Evolutionary conservation across 2,888 invertebrate genomes (phyloP), one percentile per base, ranked within the genome.

Genomic region (Drosophila quinaria): DNA sequence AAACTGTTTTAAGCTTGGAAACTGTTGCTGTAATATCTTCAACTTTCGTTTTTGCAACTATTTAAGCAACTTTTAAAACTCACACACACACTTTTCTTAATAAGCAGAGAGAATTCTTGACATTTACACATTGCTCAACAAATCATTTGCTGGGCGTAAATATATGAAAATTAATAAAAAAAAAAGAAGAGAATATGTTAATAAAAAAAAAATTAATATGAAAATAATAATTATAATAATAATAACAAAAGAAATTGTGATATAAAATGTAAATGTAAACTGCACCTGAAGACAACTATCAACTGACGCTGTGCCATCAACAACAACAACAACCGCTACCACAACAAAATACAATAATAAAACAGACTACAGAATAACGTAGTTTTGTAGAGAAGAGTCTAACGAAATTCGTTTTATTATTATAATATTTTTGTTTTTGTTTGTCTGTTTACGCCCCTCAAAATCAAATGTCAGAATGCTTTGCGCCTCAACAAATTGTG

Each of bases 251-350:
- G 67, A 81, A 84, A 89, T 84, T 84, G 89, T 89, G 89, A 86
- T 86, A 89, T 88, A 84, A 84, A 78, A 83, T 82, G 75, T 89
- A 85, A 84, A 87, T 87, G 85, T 80, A 75, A 70, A 89, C 56
- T 76, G 87, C 85, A 84, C 84, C 83, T 83, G 83, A 84, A 70
- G 72, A 81, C 70, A 84, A 87, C 89, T 84, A 89, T 86, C 75
- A 87, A 85, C 70, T 74, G 80, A 82, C 82, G 82, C 87, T 89
- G 86, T 86, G 86, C 86, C 86, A 86, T 86, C 67, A 85, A 74
- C 70, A 87, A 72, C 61, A 67, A 78, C 70, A 74, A 56, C 69
- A 66, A 71, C 69, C 70, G 58, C 58, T 22, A 58, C 62, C 55
- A 65, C 58, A 22, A 58, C 62, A 55, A 58, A 35, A 22, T 33